Evolutionary conservation across 2,888 invertebrate species (phyloP), one percentile per base, ranked within the genome.

Genomic region (Latheticus oryzae): DNA sequence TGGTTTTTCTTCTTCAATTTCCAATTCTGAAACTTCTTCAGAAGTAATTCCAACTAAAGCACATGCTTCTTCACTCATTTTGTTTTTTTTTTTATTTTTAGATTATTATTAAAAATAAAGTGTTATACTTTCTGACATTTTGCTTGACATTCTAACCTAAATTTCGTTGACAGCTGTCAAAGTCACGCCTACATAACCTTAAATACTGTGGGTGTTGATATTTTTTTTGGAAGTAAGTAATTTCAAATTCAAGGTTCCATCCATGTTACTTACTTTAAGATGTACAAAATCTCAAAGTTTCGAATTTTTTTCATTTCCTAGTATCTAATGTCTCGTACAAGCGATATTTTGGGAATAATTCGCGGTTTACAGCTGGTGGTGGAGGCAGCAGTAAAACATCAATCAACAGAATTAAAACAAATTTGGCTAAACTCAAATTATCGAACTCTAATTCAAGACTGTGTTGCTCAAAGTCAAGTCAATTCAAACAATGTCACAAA

Each of bases 341-440:
- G 85, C 71, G 91, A 91, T 78, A 68, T 87, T 64, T 75, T 87
- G 67, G 86, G 85, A 30, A 80, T 92, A 59, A 71, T 91, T 64
- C 84, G 85, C 72, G 91, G 92, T 30, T 77, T 88, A 52, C 87
- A 89, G 69, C 80, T 84, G 37, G 86, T 93, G 43, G 80, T 83
- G 24, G 85, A 86, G 71, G 89, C 90, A 30, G 81, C 87, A 40
- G 71, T 84, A 12, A 87, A 85, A 73, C 77, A 87, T 57, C 89
- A 91, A 73, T 83, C 86, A 71, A 81, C 84, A 62, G 78, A 82
- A 60, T 73, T 85, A 51, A 85, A 81, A 73, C 78, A 82, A 63
- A 75, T 87, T 65, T 87, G 90, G 85, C 81, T 82, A 75, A 89
- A 89, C 76, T 91, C 90, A 9, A 89, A 86, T 74, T 68, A 90